phyloP scores from a whole-genome alignment of 1,140 invertebrate genomes.

The Papilio aristodemus region DNA sequence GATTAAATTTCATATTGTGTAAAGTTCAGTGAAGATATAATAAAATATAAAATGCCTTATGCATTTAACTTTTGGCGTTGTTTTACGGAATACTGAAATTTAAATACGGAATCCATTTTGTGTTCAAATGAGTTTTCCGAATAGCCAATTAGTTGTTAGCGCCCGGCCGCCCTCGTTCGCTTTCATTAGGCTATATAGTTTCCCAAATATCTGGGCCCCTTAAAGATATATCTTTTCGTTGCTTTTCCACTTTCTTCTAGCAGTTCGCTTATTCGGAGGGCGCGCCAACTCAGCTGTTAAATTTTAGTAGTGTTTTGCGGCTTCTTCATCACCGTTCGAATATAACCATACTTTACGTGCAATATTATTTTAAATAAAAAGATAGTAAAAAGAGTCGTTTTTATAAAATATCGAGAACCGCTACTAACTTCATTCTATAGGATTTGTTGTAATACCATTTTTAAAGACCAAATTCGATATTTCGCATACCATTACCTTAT shows the following conservation, averaged over 20 bases:
- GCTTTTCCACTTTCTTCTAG: conserved; percentile 71
- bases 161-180: conserved; percentile 74
- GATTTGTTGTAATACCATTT: background rate
- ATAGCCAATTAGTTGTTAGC: conserved; percentile 81
- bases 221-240: conserved; percentile 70
- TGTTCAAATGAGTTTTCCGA: conserved; percentile 80
- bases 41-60: conserved; percentile 62
- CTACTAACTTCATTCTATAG: background rate
- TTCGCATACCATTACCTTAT: too few species aligned
- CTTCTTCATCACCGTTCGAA: conserved; percentile 44
- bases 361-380: conserved; percentile 25
- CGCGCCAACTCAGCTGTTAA: conserved; percentile 64
- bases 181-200: conserved; percentile 80
- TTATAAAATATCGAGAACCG: background rate
- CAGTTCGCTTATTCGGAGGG: conserved; percentile 52
- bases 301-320: conserved; percentile 66
- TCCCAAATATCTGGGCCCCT: conserved; percentile 75
- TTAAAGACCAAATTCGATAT: background rate
- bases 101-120: conserved; percentile 80
- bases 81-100: conserved; percentile 78
- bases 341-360: conserved; percentile 25
- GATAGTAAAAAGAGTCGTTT: background rate
- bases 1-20: too few species aligned
- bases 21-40: conserved; percentile 48
- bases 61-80: conserved; percentile 73